phyloP scores from a whole-genome alignment of 2,888 invertebrate species.

The Drosophila anomelani region DNA sequence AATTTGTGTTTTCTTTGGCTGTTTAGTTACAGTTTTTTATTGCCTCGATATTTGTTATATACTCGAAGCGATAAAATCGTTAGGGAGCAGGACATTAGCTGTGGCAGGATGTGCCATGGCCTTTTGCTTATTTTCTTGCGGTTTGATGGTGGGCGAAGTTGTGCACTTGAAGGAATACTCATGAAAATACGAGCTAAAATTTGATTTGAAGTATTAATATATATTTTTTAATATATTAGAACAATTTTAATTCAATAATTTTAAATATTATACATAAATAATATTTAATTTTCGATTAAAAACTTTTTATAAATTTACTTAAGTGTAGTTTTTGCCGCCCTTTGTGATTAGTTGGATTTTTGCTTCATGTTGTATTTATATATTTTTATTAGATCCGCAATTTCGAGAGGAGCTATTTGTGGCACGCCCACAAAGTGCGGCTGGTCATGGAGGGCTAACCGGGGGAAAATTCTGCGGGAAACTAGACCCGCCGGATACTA shows the following conservation, averaged over 20 bases:
- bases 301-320: background rate
- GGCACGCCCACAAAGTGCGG: constrained; percentile 27
- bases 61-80: constrained; percentile 28
- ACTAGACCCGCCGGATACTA: constrained; percentile 54
- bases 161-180: background rate
- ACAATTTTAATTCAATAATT: background rate
- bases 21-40: constrained; percentile 68
- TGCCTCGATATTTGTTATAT: constrained; percentile 57
- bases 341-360: constrained; percentile 34
- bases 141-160: constrained; percentile 7
- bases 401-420: constrained; percentile 46
- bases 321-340: constrained; percentile 8
- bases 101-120: constrained; percentile 8
- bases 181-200: background rate
- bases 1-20: constrained; percentile 63
- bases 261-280: no score
- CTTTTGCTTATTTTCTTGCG: constrained; percentile 27
- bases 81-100: constrained; percentile 11
- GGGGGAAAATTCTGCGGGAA: constrained; percentile 50
- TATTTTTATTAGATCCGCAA: constrained; percentile 65
- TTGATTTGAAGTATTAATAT: background rate
- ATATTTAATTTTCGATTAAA: no score
- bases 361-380: constrained; percentile 40
- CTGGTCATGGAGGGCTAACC: constrained; percentile 25
- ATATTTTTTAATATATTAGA: background rate